Conservation (phyloP, 2,113 vertebrate genomes). For the Lanius ludovicianus region DNA sequence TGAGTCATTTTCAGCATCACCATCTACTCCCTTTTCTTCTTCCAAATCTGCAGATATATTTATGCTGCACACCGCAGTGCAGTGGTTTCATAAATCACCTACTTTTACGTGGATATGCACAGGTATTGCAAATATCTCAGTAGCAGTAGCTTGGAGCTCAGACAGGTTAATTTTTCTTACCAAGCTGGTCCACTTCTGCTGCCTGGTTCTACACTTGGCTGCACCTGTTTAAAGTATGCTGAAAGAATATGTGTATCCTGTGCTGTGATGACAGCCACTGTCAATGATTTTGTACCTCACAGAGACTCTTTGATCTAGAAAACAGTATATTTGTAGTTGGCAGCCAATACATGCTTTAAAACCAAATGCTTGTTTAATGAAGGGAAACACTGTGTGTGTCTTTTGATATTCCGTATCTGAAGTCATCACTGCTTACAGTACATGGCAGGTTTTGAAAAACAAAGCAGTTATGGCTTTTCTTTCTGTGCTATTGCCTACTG, state of each 20-base stretch:
- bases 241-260: not conserved
- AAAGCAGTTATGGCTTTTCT: not conserved
- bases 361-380: slow-evolving; percentile 36
- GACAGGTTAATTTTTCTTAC: not conserved
- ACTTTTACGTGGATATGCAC: not conserved
- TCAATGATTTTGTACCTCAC: not conserved
- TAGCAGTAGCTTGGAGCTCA: not conserved
- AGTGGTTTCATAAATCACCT: not conserved
- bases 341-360: slow-evolving; percentile 40
- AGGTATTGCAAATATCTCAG: not conserved
- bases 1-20: not conserved
- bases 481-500: not conserved
- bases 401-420: slow-evolving; percentile 41
- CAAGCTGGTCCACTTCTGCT: not conserved
- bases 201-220: not conserved
- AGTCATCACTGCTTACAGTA: slow-evolving; percentile 18
- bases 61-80: not conserved
- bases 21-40: not conserved
- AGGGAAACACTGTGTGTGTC: not conserved
- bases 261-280: not conserved
- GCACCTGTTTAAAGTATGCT: not conserved
- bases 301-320: slow-evolving; percentile 37
- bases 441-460: slow-evolving; percentile 37
- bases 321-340: slow-evolving; percentile 20
- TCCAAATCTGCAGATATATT: not conserved